Percentiles rank a stretch among this genome's conserved stretches.
phyloP scores from a whole-genome alignment of 2,113 vertebrate species.

The Gallinago media region DNA sequence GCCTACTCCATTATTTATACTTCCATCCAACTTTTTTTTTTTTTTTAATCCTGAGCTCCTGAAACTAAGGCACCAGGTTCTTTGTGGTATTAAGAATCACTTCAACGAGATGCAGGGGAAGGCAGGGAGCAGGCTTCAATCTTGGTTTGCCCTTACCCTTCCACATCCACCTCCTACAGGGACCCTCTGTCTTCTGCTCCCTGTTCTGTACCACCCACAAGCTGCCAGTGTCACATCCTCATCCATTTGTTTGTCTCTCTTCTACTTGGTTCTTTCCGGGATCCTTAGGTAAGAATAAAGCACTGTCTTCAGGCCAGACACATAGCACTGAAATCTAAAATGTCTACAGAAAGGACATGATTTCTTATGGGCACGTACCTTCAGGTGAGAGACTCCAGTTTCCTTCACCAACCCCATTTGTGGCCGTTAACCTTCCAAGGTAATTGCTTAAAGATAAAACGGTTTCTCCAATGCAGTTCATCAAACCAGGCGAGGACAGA shows the following conservation, averaged over 20 bases:
- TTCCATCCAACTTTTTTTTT: not conserved
- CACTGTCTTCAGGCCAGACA: not conserved
- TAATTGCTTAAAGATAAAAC: not conserved
- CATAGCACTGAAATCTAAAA: not conserved
- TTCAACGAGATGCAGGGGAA: not conserved
- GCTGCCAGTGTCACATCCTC: not conserved
- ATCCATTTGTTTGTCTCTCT: not conserved
- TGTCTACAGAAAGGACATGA: not conserved
- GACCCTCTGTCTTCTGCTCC: not conserved
- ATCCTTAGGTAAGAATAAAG: not conserved
- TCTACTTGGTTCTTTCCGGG: not conserved
- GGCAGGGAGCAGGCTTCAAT: not conserved
- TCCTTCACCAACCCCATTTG: not conserved
- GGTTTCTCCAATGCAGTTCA: not conserved
- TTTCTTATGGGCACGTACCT: not conserved
- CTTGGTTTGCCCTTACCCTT: not conserved
- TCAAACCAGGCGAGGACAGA: not conserved
- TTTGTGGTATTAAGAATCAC: not conserved
- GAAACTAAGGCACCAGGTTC: not conserved
- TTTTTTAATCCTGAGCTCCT: not conserved
- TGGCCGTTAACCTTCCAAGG: not conserved
- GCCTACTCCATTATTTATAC: slow-evolving; percentile 17
- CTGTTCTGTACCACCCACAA: not conserved
- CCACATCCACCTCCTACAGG: not conserved
- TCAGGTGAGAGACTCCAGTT: not conserved